A percentile compares a stretch with the other conserved stretches of the same genome.
Conservation (phyloP, 53 echinoderm and acorn worm species). For the Apostichopus leukothele region DNA sequence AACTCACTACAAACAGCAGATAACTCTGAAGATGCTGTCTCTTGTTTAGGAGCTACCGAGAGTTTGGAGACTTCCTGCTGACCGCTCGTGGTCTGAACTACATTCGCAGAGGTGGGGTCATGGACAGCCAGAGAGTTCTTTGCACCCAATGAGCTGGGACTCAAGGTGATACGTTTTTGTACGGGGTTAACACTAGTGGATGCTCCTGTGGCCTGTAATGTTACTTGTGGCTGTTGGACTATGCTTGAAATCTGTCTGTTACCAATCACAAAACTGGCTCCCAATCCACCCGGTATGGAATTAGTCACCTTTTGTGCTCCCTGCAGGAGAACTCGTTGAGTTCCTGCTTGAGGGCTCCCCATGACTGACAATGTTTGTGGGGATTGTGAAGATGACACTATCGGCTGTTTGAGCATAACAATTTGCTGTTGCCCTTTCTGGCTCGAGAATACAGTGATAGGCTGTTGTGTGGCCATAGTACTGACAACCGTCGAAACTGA, state of each 20-base stretch:
- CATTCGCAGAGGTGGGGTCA: not conserved
- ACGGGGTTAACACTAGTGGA: conserved; percentile 5
- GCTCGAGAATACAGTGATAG: conserved; percentile 24
- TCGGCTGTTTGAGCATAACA: conserved; percentile 1
- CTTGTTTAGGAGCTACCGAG: not conserved
- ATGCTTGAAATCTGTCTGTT: conserved; percentile 40
- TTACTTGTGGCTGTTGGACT: conserved; percentile 13
- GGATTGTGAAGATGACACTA: not conserved
- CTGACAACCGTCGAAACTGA: not conserved
- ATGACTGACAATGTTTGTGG: conserved; percentile 1
- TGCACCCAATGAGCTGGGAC: conserved; percentile 16
- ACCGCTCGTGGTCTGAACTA: not conserved
- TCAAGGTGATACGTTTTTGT: conserved; percentile 42
- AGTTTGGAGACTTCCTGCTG: not conserved
- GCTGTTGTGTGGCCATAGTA: not conserved
- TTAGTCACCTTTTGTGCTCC: conserved; percentile 20
- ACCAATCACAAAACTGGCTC: conserved; percentile 40
- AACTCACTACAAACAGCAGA: conserved; percentile 31
- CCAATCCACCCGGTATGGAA: conserved; percentile 26
- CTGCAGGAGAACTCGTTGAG: conserved; percentile 24
- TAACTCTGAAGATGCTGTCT: not conserved
- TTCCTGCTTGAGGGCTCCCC: conserved; percentile 39
- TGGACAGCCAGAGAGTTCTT: conserved; percentile 13
- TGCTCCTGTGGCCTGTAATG: not conserved
- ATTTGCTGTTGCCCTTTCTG: conserved; percentile 36